Base-by-base conservation (phyloP, 2,113 vertebrate species). In the Alethe diademata region DNA sequence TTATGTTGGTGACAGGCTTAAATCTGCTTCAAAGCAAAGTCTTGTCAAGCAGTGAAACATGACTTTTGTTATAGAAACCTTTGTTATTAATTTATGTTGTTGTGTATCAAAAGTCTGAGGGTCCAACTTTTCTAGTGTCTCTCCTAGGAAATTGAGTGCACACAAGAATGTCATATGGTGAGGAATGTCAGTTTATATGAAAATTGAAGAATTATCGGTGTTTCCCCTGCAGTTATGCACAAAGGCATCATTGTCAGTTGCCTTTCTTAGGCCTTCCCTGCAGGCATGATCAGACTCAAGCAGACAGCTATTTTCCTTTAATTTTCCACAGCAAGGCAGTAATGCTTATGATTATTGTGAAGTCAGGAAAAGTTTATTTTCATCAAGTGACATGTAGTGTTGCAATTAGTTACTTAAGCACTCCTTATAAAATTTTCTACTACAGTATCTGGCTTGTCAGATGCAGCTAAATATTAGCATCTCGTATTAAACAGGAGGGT, bases 361-460 rank as follows among this genome's bases (percentile, higher is more conserved):
- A 98, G 97, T 98, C 97, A 98, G 98, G 98, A 96, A 97, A 98
- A 98, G 98, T 98, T 98, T 97, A 96, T 97, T 97, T 97, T 97
- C 95, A 97, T 98, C 97, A 97, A 98, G 95, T 98, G 97, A 98
- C 97, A 97, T 96, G 95, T 97, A 97, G 97, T 96, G 97, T 97
- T 97, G 92, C 97, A 97, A 98, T 98, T 98, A 98, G 97, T 96
- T 97, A 97, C 92, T 98, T 98, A 97, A 97, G 97, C 96, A 91
- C 95, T 97, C 93, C 96, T 96, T 96, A 95, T 97, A 95, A 97
- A 96, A 95, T 88, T 97, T 97, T 97, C 88, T 93, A 31, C 96
- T 85, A 23, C 4, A 60, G 80, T 97, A 94, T 88, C 90, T 56
- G 90, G 87, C 96, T 97, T 98, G 97, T 98, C 98, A 98, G 94